Base-by-base conservation (phyloP, 2,888 invertebrate genomes). In the Tetheella fluctuosa region DNA sequence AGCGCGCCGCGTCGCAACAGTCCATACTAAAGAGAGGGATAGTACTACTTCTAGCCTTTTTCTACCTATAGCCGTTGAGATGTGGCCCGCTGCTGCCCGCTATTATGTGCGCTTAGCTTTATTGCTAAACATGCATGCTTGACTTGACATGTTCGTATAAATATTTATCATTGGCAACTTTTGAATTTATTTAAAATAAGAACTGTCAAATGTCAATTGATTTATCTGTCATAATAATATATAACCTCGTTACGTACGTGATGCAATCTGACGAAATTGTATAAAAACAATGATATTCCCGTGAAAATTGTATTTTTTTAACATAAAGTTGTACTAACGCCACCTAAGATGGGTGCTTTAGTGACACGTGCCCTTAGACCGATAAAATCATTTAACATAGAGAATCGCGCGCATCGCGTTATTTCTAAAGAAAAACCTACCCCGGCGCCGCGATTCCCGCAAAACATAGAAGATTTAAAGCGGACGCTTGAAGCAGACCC, bases 351-450 rank as follows among this genome's bases (percentile, higher is more conserved):
- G 96, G 96, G 96, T 73, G 95, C 94, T 86, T 92, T 94, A 74
- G 89, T 94, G 70, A 94, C 96, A 0, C 86, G 88, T 71, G 85
- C 95, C 57, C 86, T 93, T 25, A 89, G 95, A 64, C 95, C 96
- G 20, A 74, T 94, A 17, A 95, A 94, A 80, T 94, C 95, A 28
- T 96, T 95, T 74, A 97, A 97, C 86, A 94, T 96, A 2, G 97
- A 97, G 81, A 95, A 94, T 84, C 94, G 97, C 65, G 97, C 96
- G 28, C 95, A 96, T 74, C 95, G 95, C 74, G 86, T 95, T 23
- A 94, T 97, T 68, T 94, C 95, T 0, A 93, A 93, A 79, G 95
- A 95, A 54, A 96, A 96, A 80, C 92, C 91, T 15, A 94, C 92
- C 5, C 94, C 95, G 30, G 97, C 97, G n/a, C 97, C 97, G 0